Evolutionary conservation across 1,140 invertebrate species (phyloP), one percentile per base, ranked within the genome.

Genomic region (Rhagoletis pomonella): DNA sequence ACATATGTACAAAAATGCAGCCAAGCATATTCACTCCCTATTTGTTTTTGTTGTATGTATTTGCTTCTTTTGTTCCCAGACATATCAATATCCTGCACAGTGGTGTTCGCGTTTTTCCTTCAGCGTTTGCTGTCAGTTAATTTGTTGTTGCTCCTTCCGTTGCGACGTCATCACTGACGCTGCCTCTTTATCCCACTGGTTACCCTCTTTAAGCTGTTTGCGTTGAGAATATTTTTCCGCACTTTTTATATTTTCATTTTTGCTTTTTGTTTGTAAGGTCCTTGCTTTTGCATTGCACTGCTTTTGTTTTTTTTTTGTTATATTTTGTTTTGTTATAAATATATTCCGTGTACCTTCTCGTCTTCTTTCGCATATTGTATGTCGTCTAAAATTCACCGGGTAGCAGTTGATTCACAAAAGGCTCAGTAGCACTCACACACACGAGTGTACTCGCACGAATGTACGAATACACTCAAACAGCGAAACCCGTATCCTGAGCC

Each of bases 41-140:
- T 9, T 62, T 4, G 12, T n/a, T 17, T 42, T 77, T 77, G 73
- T n/a, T 47, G 7, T 39, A 19, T 55, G 17, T 77, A 14, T 50
- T 77, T 55, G n/a, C 47, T 77, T 50, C 47, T 55, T 55, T 77
- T 77, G 73, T 50, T 55, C 73, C 1, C 73, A 77, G 73, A 55
- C 73, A 77, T 77, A 77, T 77, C 73, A 77, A 77, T 77, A 77
- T 77, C 73, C 73, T 77, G 47, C 73, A 55, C 12, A 42, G 17
- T 9, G 2, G 44, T n/a, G 67, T 14, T 73, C 44, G 67, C 7
- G 12, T 62, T 62, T 62, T 62, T 62, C 12, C 60, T 62, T n/a
- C 50, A 55, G 7, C 60, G 60, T 14, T 62, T 62, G 60, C 60
- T 62, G 60, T 62, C 17, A 29, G 60, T 55, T 39, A 77, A 55